phyloP scores from a whole-genome alignment of 2,888 invertebrate species.

The Acleris cristana region DNA sequence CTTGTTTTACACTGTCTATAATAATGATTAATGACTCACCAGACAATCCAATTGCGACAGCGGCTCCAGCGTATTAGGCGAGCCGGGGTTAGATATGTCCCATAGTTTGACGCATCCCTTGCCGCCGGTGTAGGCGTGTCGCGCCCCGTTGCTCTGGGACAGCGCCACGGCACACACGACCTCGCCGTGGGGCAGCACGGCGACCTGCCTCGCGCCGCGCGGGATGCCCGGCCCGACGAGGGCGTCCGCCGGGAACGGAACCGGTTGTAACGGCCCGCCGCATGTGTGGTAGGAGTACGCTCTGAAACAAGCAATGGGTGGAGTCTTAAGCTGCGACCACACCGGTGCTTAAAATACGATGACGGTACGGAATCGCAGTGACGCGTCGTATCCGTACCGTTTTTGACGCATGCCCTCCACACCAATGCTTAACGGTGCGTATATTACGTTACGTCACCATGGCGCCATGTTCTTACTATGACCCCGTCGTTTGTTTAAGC shows the following conservation, averaged over 20 bases:
- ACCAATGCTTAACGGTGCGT: too few species aligned
- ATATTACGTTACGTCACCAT: too few species aligned
- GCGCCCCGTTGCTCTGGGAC: constrained; percentile 87
- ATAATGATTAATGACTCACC: constrained; percentile 76
- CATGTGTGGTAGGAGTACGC: constrained; percentile 98
- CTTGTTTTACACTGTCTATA: too few species aligned
- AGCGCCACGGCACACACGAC: constrained; percentile 98
- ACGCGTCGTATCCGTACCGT: too few species aligned
- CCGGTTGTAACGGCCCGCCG: constrained; percentile 94
- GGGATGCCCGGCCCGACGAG: constrained; percentile 97
- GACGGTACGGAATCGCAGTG: too few species aligned
- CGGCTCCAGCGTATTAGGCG: constrained; percentile 93
- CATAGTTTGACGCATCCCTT: constrained; percentile 99
- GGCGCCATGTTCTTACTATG: too few species aligned
- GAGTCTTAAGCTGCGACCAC: too few species aligned
- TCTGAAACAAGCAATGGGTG: constrained; percentile 68
- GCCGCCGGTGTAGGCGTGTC: constrained; percentile 98
- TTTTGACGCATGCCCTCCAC: too few species aligned
- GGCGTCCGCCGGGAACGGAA: constrained; percentile 97
- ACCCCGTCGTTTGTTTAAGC: too few species aligned
- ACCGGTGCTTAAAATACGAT: too few species aligned
- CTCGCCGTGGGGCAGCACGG: constrained; percentile 96
- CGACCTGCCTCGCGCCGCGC: constrained; percentile 94
- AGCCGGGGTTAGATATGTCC: constrained; percentile 95
- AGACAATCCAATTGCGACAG: constrained; percentile 95